phyloP scores from a whole-genome alignment of 2,113 vertebrate species.

The Oryzias melastigma region DNA sequence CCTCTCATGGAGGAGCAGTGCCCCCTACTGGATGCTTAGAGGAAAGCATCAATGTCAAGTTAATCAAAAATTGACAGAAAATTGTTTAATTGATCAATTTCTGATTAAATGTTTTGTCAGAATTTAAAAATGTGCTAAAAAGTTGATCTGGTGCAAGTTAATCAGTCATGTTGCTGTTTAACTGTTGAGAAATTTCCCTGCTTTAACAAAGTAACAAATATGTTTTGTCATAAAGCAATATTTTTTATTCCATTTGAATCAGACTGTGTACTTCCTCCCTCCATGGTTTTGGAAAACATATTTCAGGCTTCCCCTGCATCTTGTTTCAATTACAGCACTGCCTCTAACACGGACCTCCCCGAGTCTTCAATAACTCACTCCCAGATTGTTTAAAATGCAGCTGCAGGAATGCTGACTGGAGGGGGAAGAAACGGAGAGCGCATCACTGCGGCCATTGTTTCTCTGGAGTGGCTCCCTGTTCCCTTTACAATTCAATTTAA shows the following conservation, averaged over 20 bases:
- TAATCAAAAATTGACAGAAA: background rate
- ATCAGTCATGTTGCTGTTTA: no score
- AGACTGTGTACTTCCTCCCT: no score
- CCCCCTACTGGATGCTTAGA: slow-evolving; percentile 41
- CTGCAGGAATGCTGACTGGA: slow-evolving; percentile 1
- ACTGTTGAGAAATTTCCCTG: no score
- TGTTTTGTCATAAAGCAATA: no score
- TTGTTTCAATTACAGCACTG: background rate
- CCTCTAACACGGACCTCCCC: no score
- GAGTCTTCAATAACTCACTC: background rate
- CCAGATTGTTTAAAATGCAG: background rate
- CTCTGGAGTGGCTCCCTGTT: background rate
- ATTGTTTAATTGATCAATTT: background rate
- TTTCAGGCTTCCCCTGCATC: background rate
- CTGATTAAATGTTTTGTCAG: no score
- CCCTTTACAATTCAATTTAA: slow-evolving; percentile 11
- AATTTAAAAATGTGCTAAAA: no score
- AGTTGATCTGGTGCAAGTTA: no score
- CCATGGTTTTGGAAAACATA: background rate
- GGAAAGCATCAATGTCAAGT: background rate
- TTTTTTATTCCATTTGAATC: no score
- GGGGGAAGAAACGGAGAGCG: background rate
- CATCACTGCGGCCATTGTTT: background rate
- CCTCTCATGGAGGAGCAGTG: slow-evolving; percentile 8
- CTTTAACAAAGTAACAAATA: no score